Conservation (phyloP, 2,888 invertebrate species). For the Hyposoter didymator region DNA sequence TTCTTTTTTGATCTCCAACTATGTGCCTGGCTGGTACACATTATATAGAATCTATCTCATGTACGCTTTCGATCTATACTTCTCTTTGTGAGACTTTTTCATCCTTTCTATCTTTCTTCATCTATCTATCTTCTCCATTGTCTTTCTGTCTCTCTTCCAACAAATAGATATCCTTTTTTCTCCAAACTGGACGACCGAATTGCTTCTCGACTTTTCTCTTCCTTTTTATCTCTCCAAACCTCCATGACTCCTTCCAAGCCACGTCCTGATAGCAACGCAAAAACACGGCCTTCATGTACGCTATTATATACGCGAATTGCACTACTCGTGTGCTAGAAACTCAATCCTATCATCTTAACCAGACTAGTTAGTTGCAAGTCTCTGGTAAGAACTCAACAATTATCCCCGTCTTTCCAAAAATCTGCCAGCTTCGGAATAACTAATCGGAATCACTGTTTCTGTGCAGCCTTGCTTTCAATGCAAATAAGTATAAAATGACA, state of each 20-base stretch:
- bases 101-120: not conserved
- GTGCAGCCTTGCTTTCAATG: not conserved
- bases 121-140: conserved; percentile 32
- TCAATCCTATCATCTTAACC: not conserved
- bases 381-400: not conserved
- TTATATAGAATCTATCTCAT: conserved; percentile 30
- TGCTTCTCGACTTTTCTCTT: conserved; percentile 49
- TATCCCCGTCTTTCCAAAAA: not conserved
- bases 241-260: not conserved
- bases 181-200: conserved; percentile 43
- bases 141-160: conserved; percentile 31
- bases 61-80: conserved; percentile 36
- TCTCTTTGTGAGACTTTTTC: conserved; percentile 23
- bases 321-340: not conserved
- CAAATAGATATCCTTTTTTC: conserved; percentile 58
- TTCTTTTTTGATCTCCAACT: conserved; percentile 3
- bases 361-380: not conserved
- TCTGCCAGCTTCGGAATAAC: not conserved
- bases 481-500: not conserved
- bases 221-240: conserved; percentile 11
- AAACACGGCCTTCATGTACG: not conserved
- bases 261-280: conserved; percentile 5
- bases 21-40: conserved; percentile 20
- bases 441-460: not conserved
- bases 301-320: not conserved